Base-by-base conservation (phyloP, 2,113 vertebrate species). In the Anseranas semipalmata region DNA sequence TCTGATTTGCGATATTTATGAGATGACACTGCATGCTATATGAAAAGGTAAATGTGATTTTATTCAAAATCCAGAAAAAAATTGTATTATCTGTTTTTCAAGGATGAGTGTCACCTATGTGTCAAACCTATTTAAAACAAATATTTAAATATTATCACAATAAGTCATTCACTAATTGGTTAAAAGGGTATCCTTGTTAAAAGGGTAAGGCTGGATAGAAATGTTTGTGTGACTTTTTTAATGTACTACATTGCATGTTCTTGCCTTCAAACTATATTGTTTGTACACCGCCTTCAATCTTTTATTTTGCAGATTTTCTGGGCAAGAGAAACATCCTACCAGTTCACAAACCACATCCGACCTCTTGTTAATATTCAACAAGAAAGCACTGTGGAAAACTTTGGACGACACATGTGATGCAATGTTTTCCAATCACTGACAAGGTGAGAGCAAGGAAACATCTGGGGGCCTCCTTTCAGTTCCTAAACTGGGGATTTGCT, bases 91-190 rank as follows among this genome's bases (percentile, higher is more conserved):
- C 27, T 41, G 11, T 63, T 95, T 87, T 66, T 71, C 48, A 91
- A 84, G 45, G 8, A 5, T 48, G 16, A n/a, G 8, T 63, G 25
- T 35, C n/a, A 80, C 12, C 68, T 46, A 39, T 15, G 8, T 75
- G 20, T 37, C 30, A 87, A 73, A 87, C 10, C 7, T 87, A 18
- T 73, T 95, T 84, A 85, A 95, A 87, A n/a, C 4, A 80, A 52
- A 53, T n/a, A 45, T 43, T 55, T 62, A 62, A 48, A 3, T 75
- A 37, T 35, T 37, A 37, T 12, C 39, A 73, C 17, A 73, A 9
- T 58, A 59, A 46, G 1, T 56, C 20, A 35, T 76, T 71, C 15
- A 33, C 32, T 37, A 66, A 73, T 52, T 7, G 25, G 0, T 43
- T 70, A 13, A 73, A 80, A 92, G 8, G 12, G 7, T 55, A 6